These are phyloP conservation scores for Leptosomus discolor DNA, from an alignment of 2,113 vertebrate species.

Conservation along the genomic window DNA sequence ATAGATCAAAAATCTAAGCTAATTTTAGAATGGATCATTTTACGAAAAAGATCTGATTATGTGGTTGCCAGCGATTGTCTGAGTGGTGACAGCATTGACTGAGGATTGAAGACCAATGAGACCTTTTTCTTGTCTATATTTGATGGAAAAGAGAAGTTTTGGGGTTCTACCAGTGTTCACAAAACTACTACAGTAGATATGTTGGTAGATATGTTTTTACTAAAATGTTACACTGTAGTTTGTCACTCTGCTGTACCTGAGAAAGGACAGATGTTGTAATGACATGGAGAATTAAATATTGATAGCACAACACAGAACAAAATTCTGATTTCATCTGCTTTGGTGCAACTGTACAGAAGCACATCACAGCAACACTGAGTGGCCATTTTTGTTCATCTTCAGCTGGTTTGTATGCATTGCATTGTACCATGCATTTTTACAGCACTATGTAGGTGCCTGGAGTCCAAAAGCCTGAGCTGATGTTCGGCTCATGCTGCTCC, in stretches of 20 bases:
- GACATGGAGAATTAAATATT: background rate
- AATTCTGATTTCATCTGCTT: background rate
- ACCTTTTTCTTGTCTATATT: background rate
- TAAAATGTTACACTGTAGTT: background rate
- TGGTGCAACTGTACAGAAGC: background rate
- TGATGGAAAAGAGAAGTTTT: background rate
- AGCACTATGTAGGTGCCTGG: background rate
- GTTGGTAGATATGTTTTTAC: background rate
- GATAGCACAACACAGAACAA: background rate
- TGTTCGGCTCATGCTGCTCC: fast-evolving
- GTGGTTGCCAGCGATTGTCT: background rate
- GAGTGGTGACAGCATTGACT: background rate
- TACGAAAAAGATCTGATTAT: background rate
- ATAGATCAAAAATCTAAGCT: background rate
- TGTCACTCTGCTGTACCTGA: background rate
- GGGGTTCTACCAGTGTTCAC: background rate
- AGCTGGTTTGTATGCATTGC: background rate
- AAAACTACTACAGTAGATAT: background rate
- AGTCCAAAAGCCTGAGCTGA: background rate
- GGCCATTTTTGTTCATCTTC: background rate
- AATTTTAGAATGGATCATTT: background rate
- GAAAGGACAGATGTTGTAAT: background rate
- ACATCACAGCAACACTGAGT: background rate
- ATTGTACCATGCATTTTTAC: background rate
- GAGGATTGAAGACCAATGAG: background rate